A percentile compares a stretch with the other conserved stretches of the same genome.
Evolutionary conservation across 2,797 vertebrate genomes (phyloP).

Genomic region (Dallia pectoralis): DNA sequence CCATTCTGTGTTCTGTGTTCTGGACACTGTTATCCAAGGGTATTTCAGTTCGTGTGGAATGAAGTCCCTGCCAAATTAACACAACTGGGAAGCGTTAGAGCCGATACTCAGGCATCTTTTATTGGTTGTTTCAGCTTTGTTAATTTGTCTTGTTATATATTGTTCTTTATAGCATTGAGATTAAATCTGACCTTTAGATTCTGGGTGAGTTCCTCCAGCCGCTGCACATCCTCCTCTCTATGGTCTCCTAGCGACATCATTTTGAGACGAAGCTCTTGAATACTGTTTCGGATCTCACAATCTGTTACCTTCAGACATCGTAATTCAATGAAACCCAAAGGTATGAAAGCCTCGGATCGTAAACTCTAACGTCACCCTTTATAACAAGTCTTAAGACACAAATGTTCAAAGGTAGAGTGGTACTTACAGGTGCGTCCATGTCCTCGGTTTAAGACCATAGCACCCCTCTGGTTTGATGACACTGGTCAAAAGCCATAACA

Average conservation of each 20-base stretch:
- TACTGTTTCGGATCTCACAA: slow-evolving; percentile 46
- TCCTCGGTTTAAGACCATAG: too few relatives aligned
- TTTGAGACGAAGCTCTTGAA: slow-evolving; percentile 58
- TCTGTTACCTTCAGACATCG: slow-evolving; percentile 72
- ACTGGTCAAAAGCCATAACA: too few relatives aligned
- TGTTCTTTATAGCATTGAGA: background rate
- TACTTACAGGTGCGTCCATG: too few relatives aligned
- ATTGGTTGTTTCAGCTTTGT: too few relatives aligned
- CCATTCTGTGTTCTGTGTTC: slow-evolving; percentile 21
- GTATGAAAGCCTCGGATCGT: too few relatives aligned
- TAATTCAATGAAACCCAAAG: background rate
- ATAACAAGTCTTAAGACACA: too few relatives aligned
- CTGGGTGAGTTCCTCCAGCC: slow-evolving; percentile 66
- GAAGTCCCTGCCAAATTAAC: slow-evolving; percentile 30
- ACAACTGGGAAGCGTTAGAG: too few relatives aligned
- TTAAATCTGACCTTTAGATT: slow-evolving; percentile 73
- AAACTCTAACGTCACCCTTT: too few relatives aligned
- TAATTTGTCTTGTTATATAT: background rate
- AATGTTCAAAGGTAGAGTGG: too few relatives aligned
- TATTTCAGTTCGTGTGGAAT: slow-evolving; percentile 17
- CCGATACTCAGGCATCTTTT: too few relatives aligned
- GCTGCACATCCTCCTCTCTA: slow-evolving; percentile 48
- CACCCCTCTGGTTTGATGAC: too few relatives aligned
- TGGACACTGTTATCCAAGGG: slow-evolving; percentile 24
- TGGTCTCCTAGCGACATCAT: slow-evolving; percentile 62